A percentile compares a stretch with the other conserved stretches of the same genome.
Evolutionary conservation across 2,113 vertebrate species (phyloP).

Genomic region (Chionis minor): DNA sequence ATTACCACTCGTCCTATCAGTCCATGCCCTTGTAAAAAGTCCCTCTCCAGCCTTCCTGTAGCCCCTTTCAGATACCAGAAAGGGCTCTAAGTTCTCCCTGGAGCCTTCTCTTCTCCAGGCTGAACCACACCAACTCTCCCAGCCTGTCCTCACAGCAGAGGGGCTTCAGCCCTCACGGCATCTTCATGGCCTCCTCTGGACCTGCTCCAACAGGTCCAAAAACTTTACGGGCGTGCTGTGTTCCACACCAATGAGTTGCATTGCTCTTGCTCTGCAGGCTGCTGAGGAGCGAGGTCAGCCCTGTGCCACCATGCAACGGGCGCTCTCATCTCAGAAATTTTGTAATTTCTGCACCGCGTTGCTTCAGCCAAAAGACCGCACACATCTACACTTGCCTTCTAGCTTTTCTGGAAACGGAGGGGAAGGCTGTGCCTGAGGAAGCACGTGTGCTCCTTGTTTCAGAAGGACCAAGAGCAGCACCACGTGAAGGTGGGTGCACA

Average conservation of each 20-base stretch:
- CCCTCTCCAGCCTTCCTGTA: no score
- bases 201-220: no score
- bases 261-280: rapidly evolving
- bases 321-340: rapidly evolving
- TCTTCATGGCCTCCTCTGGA: no score
- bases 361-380: neutral
- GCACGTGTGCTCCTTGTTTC: rapidly evolving
- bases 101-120: no score
- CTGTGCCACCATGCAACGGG: rapidly evolving
- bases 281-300: neutral
- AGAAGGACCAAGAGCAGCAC: neutral
- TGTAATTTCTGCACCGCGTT: rapidly evolving
- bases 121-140: no score
- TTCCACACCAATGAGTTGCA: rapidly evolving
- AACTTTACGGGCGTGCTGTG: rapidly evolving
- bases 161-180: no score
- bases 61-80: no score
- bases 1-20: no score
- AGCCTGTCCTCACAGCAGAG: no score
- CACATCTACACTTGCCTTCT: rapidly evolving
- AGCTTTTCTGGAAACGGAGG: rapidly evolving
- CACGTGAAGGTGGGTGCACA: rapidly evolving
- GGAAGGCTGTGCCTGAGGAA: neutral
- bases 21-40: no score
- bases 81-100: no score